Evolutionary conservation across 2,113 vertebrate genomes (phyloP).

Genomic region (Tympanuchus pallidicinctus): DNA sequence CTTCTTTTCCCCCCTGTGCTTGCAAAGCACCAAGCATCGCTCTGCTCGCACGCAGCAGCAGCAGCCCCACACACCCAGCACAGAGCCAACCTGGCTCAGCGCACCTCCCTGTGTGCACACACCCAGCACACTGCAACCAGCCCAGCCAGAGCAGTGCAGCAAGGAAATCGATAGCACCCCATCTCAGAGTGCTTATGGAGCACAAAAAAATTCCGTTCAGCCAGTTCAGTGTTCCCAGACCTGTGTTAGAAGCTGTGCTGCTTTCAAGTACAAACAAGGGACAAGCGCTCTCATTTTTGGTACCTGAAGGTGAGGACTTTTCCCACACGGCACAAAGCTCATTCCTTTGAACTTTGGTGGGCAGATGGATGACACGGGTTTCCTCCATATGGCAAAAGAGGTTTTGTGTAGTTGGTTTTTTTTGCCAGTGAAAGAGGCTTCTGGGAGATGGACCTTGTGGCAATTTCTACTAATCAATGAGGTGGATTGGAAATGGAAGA

Average conservation of each 20-base stretch:
- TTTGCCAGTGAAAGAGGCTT: not conserved
- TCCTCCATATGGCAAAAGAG: not conserved
- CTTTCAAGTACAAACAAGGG: not conserved
- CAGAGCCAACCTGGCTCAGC: not conserved
- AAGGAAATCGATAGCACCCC: not conserved
- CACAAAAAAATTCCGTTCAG: not conserved
- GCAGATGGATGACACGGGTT: not conserved
- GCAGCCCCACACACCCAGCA: not conserved
- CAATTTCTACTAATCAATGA: not conserved
- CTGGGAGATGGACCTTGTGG: not conserved
- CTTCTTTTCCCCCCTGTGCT: rapidly evolving
- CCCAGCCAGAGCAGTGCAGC: rapidly evolving
- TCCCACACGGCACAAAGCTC: too few species aligned
- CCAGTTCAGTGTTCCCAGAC: rapidly evolving
- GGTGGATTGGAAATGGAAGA: not conserved
- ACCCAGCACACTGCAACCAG: rapidly evolving
- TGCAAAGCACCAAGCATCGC: rapidly evolving
- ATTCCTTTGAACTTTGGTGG: too few species aligned
- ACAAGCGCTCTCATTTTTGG: rapidly evolving
- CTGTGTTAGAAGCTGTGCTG: not conserved
- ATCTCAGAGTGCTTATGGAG: not conserved
- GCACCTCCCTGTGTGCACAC: not conserved
- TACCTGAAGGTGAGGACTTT: not conserved
- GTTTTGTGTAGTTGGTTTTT: not conserved
- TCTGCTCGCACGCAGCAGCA: not conserved